phyloP scores from a whole-genome alignment of 2,888 invertebrate genomes.

The Gari tellinella region DNA sequence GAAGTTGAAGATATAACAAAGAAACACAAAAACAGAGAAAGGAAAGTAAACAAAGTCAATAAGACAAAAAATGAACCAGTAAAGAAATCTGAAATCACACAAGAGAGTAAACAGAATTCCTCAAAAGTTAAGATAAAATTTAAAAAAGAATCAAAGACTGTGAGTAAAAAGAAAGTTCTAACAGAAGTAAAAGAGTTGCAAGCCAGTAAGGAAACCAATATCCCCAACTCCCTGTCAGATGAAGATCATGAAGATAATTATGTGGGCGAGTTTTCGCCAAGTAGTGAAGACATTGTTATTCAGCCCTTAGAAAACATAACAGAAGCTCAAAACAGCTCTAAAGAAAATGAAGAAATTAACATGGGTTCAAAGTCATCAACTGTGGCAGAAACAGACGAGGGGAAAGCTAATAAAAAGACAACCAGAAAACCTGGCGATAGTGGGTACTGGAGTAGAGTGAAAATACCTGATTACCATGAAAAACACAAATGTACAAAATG shows the following conservation, averaged over 20 bases:
- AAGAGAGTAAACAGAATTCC: too few species aligned
- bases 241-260: background rate
- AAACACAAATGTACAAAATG: conserved; percentile 43
- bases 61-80: too few species aligned
- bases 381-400: conserved; percentile 8
- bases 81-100: too few species aligned
- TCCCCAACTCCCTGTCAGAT: background rate
- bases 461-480: conserved; percentile 34
- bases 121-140: too few species aligned
- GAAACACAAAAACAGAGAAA: background rate
- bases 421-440: conserved; percentile 42
- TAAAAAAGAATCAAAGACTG: background rate
- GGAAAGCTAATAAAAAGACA: conserved; percentile 16
- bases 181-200: background rate
- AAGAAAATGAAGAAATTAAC: conserved; percentile 1
- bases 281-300: too few species aligned
- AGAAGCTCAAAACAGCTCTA: background rate
- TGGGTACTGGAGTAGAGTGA: conserved; percentile 49
- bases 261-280: background rate
- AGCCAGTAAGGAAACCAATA: background rate
- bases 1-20: conserved; percentile 7
- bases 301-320: background rate
- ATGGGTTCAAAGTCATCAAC: too few species aligned
- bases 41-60: background rate
- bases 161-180: background rate